Evolutionary conservation across 92 coral and sea anemone genomes (phyloP), one percentile per base, ranked within the genome.

Genomic region (Porites lobata): DNA sequence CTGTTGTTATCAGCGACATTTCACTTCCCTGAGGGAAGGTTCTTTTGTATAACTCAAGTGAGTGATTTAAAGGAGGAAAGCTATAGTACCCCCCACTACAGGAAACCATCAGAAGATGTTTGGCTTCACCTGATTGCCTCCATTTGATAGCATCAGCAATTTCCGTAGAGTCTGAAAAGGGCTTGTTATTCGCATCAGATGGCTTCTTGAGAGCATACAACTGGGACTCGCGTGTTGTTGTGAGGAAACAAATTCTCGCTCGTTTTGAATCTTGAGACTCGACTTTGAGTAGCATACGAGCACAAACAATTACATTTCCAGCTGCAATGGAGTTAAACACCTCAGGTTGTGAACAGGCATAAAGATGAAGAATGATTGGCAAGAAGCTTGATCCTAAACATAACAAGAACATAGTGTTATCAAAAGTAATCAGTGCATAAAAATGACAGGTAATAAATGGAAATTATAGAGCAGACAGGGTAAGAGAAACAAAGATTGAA

Each of bases 271-370:
- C 85, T 15, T 58, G 85, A 7, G 62, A 26, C 70, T 77, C 80
- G 29, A 82, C 75, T 78, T 87, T 87, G 50, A 91, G 81, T 8
- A 91, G 85, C 94, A 91, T 87, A 18, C 91, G 83, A 65, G 94
- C 87, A 79, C 92, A 89, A 47, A 92, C 72, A 19, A 88, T 69
- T 12, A 92, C 81, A 4, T 72, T 80, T 56, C 94, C 94, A 22
- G 79, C 77, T n/a, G 77, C 80, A 72, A 92, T 88, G 50, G 94
- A 77, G 52, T 71, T 59, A 21, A 71, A 62, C 32, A 52, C 54
- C 43, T 83, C 85, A 14, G 94, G 94, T 72, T 91, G 94, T 21
- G 94, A 91, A 56, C 71, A 82, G 32, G 94, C 85, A 53, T 87
- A 91, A 50, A 91, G 76, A 20, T 87, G 86, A 66, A 91, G 77